Evolutionary conservation across 1,140 invertebrate genomes (phyloP), one percentile per base, ranked within the genome.

Genomic region (Sminthurides bifidus): DNA sequence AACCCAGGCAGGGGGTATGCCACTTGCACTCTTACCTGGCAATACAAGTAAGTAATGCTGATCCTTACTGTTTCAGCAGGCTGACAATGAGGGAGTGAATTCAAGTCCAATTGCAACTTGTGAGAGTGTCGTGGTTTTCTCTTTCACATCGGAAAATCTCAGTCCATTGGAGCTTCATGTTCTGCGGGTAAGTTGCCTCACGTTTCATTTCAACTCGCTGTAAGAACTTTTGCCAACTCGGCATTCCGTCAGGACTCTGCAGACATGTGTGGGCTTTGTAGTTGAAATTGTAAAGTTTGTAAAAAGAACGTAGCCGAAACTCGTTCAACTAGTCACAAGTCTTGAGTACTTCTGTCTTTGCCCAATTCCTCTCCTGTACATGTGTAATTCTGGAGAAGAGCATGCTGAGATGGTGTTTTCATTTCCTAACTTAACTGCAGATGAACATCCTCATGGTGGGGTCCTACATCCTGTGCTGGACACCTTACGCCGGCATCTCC

Each of bases 381-480:
- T n/a, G n/a, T n/a, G n/a, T 6, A 35, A 19, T 51, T 37, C 29
- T 6, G n/a, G 4, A 17, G 6, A 1, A 19, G 26, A 21, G 26
- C 14, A 0, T 52, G n/a, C 49, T 52, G 27, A n/a, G 31, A 21
- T n/a, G n/a, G n/a, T n/a, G n/a, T n/a, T n/a, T n/a, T 33, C n/a
- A 6, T 26, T 54, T 23, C n/a, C 27, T 54, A 15, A 4, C n/a
- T 33, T 52, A 14, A 2, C 10, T 31, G 21, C 21, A 60, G 58
- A 55, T 60, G 48, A 60, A 60, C 49, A 41, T 60, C 8, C 6
- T 56, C 12, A 60, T 60, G 58, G 58, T 60, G 14, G 14, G 48
- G 24, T 38, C 58, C 4, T 60, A 45, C 43, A 45, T 56, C 26
- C 3, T 52, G 8, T 43, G 55, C 19, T 60, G 58, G 58, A 37